These are phyloP conservation scores for Spea bombifrons DNA, from an alignment of 2,113 vertebrate genomes.

Conservation along the genomic window DNA sequence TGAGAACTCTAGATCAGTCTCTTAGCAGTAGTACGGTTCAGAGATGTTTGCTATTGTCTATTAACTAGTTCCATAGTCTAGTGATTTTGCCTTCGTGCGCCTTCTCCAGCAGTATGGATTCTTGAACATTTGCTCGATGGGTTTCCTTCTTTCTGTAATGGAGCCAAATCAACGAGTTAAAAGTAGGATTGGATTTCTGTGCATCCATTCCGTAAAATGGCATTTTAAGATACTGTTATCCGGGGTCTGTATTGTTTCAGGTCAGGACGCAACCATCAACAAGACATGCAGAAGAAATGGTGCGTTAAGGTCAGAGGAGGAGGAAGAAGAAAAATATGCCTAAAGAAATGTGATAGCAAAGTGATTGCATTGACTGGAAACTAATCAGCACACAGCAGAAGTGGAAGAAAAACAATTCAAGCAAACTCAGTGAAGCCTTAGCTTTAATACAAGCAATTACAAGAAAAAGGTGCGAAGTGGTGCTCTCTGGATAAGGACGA, in stretches of 20 bases:
- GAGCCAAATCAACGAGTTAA: background rate
- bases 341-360: constrained; percentile 12
- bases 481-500: too few relatives aligned
- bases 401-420: background rate
- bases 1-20: too few relatives aligned
- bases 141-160: background rate
- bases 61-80: too few relatives aligned
- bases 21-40: too few relatives aligned
- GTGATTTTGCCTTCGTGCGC: too few relatives aligned
- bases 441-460: too few relatives aligned
- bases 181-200: background rate
- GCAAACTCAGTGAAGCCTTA: background rate
- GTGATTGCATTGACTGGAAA: background rate
- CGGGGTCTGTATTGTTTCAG: constrained; percentile 9
- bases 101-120: too few relatives aligned
- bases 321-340: background rate
- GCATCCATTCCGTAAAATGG: constrained; percentile 5
- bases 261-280: constrained; percentile 9
- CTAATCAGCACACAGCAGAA: background rate
- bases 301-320: constrained; percentile 20
- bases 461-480: too few relatives aligned
- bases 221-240: background rate
- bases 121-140: too few relatives aligned
- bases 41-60: too few relatives aligned
- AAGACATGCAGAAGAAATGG: background rate